These are phyloP conservation scores for Danio tinwini DNA, from an alignment of 2,797 vertebrate species.

Conservation along the genomic window DNA sequence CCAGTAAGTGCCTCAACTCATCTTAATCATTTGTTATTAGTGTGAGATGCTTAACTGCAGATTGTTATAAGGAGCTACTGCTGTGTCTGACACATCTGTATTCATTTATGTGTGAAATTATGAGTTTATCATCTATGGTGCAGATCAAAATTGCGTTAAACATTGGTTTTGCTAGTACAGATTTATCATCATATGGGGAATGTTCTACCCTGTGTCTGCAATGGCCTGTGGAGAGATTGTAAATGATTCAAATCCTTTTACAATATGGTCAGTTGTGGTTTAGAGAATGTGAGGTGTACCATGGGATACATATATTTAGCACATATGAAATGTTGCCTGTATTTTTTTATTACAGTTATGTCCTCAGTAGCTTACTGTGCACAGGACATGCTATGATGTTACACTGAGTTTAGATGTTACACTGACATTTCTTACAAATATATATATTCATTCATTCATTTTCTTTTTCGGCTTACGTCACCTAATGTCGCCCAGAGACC, in stretches of 20 bases:
- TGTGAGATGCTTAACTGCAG: background rate
- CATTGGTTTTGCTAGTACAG: slow-evolving; percentile 4
- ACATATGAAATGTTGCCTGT: background rate
- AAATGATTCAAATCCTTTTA: slow-evolving; percentile 35
- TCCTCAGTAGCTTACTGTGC: background rate
- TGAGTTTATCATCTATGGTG: slow-evolving; percentile 24
- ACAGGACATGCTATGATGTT: background rate
- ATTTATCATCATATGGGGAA: slow-evolving; percentile 37
- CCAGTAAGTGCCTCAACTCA: background rate
- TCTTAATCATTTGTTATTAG: background rate
- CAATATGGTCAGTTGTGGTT: slow-evolving; percentile 1
- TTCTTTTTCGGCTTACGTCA: no score
- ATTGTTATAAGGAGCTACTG: background rate
- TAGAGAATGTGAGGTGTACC: slow-evolving; percentile 17
- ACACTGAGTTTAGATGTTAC: background rate
- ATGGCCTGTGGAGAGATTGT: slow-evolving; percentile 20
- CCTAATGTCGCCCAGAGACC: no score
- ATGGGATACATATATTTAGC: slow-evolving; percentile 30
- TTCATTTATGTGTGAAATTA: background rate
- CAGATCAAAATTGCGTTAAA: slow-evolving; percentile 10
- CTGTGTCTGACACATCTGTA: background rate
- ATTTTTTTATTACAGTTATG: background rate
- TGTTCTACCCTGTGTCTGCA: slow-evolving; percentile 10
- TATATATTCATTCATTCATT: no score
- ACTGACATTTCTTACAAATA: no score